These are phyloP conservation scores for Siderastrea radians DNA, from an alignment of 92 coral and sea anemone genomes.

Conservation along the genomic window DNA sequence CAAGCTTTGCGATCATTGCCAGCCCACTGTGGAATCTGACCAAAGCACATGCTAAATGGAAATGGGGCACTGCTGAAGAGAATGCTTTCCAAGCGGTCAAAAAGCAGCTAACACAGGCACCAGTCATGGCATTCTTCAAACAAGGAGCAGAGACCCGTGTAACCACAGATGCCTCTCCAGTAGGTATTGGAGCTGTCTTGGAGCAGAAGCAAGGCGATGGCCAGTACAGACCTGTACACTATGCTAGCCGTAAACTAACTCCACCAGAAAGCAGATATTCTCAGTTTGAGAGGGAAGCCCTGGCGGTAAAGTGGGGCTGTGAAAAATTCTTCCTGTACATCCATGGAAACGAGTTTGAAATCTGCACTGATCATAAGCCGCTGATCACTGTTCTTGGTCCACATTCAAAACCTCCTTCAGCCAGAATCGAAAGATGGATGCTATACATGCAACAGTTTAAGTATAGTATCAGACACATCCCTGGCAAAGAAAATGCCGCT, in stretches of 20 bases:
- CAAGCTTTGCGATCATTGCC: constrained; percentile 72
- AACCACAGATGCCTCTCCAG: constrained; percentile 78
- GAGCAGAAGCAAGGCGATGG: constrained; percentile 73
- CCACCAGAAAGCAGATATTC: constrained; percentile 71
- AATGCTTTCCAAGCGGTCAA: constrained; percentile 58
- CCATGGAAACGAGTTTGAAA: too few relatives aligned
- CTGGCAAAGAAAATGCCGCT: constrained; percentile 5
- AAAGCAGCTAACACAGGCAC: constrained; percentile 48
- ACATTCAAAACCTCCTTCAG: too few relatives aligned
- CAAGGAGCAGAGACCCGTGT: constrained; percentile 68
- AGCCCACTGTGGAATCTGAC: constrained; percentile 74
- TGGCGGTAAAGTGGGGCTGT: constrained; percentile 72
- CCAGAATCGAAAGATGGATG: too few relatives aligned
- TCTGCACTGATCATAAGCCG: too few relatives aligned
- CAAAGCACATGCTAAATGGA: constrained; percentile 25
- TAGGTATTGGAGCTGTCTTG: constrained; percentile 73
- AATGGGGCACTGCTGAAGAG: constrained; percentile 58
- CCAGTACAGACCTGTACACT: constrained; percentile 70
- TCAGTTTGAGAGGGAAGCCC: constrained; percentile 76
- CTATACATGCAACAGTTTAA: too few relatives aligned
- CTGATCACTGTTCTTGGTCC: too few relatives aligned
- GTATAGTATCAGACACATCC: too few relatives aligned
- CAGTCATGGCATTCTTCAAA: constrained; percentile 70
- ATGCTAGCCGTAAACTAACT: constrained; percentile 79
- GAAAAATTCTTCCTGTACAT: background rate